Percentiles rank a stretch among this genome's conserved stretches.
phyloP scores from a whole-genome alignment of 2,888 invertebrate genomes.

The Orthosia incerta region DNA sequence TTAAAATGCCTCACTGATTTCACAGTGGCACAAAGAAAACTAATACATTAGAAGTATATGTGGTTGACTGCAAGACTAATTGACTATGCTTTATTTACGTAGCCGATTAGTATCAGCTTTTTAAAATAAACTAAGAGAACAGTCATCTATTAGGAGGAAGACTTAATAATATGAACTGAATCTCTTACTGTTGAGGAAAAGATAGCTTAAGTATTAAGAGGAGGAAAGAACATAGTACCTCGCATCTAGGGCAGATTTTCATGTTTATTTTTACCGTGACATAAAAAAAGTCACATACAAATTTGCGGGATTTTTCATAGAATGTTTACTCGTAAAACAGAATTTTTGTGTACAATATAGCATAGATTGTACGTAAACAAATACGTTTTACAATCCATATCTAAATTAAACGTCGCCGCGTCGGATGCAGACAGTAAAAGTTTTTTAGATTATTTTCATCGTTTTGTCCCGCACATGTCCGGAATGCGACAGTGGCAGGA shows the following conservation, averaged over 20 bases:
- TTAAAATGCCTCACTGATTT: constrained; percentile 44
- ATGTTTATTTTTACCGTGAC: too few relatives aligned
- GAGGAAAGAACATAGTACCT: background rate
- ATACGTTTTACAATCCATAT: constrained; percentile 27
- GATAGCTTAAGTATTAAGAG: too few relatives aligned
- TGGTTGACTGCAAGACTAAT: background rate
- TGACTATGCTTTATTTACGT: background rate
- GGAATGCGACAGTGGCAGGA: constrained; percentile 43
- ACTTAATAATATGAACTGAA: too few relatives aligned
- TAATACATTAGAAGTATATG: constrained; percentile 1
- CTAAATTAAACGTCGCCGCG: constrained; percentile 37
- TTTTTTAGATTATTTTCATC: constrained; percentile 49
- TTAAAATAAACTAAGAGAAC: too few relatives aligned
- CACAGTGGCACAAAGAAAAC: constrained; percentile 24
- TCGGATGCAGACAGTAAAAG: constrained; percentile 21
- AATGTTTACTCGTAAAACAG: background rate
- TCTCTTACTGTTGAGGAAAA: too few relatives aligned
- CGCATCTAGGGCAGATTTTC: too few relatives aligned
- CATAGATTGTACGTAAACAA: constrained; percentile 8
- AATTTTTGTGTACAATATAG: background rate
- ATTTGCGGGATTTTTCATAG: background rate
- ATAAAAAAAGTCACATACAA: background rate
- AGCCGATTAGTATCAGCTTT: too few relatives aligned
- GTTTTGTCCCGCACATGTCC: constrained; percentile 49
- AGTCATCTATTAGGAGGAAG: too few relatives aligned